Base-by-base conservation (phyloP, 2,113 vertebrate species). In the Lepus americanus region DNA sequence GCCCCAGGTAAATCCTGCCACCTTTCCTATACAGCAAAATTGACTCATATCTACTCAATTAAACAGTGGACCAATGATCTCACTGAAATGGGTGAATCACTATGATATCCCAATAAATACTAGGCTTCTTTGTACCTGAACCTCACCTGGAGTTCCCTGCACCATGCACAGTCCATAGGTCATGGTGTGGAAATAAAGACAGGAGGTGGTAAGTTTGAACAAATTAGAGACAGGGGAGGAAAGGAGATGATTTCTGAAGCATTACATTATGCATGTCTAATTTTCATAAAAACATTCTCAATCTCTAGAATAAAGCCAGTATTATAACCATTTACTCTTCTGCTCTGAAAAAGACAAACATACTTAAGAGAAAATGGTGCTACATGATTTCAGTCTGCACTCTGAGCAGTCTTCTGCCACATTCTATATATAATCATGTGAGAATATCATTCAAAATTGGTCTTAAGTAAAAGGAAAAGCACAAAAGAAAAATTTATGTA, bases 381-480 rank as follows among this genome's bases (percentile, higher is more conserved):
- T 53, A 4, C 36, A 4, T 79, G 64, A 33, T 70, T 78, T 33
- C n/a, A 90, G 63, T 82, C 33, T 33, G 76, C 61, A 49, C 72
- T 93, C 44, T 74, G 53, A 33, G 33, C 9, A 14, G 23, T 39
- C 17, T 70, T 53, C 63, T 55, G 7, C 74, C 80, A 93, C 16
- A 72, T 76, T 44, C 61, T 72, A 44, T 55, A 67, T 16, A 61
- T 29, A 55, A 67, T 92, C 66, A 29, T 22, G 63, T 73, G 82
- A 90, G 49, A 73, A 23, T 36, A 51, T 17, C 14, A 86, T 81
- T 77, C 74, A 13, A 64, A 92, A 95, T 66, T 66, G 6, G n/a
- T 63, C 31, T 94, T 69, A 76, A 74, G 77, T 87, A 74, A 93
- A 95, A 95, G 36, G 39, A 8, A 66, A 94, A 85, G 16, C 61